Evolutionary conservation across 2,797 vertebrate genomes (phyloP), one percentile per base, ranked within the genome.

Genomic region (Schizothorax lantsangensis): DNA sequence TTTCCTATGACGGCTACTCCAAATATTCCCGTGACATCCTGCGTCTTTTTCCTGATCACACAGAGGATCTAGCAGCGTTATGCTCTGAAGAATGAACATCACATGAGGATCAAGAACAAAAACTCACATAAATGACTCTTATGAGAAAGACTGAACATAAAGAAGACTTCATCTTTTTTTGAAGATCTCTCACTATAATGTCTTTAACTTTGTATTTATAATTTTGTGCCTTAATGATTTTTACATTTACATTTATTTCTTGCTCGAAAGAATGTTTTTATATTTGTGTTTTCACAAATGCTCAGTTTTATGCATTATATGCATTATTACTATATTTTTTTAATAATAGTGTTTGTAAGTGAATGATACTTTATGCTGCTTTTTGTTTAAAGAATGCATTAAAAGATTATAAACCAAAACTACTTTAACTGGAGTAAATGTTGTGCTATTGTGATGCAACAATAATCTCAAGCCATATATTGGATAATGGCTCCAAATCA

Each of bases 1-100:
- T 96, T 73, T 91, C 92, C 5, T 94, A 92, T 88, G 92, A 81
- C 6, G 95, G 95, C 78, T 95, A 95, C 92, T 94, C 94, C 87
- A 94, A 90, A 90, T 94, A 91, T 49, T 92, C 94, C 17, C 89
- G 94, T 75, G 94, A 95, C 88, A 89, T 95, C 83, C 86, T 95
- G n/a, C 93, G 93, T 0, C 89, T 95, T 33, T 95, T 94, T 43
- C 93, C 94, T 0, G 91, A 93, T 1, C 83, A 91, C 9, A 93
- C 94, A 23, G 95, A 95, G 0, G 95, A 96, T 30, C 64, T 95
- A 83, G 89, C 89, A 8, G 94, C 93, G 0, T 89, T 96, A 49
- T 94, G 87, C 92, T 86, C 89, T 26, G 87, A 79, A 64, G 64
- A 92, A 3, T 52, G 54, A 36, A 79, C 81, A 47, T 45, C 33